Evolutionary conservation across 2,113 vertebrate genomes (phyloP).

Genomic region (Prolemur simus): DNA sequence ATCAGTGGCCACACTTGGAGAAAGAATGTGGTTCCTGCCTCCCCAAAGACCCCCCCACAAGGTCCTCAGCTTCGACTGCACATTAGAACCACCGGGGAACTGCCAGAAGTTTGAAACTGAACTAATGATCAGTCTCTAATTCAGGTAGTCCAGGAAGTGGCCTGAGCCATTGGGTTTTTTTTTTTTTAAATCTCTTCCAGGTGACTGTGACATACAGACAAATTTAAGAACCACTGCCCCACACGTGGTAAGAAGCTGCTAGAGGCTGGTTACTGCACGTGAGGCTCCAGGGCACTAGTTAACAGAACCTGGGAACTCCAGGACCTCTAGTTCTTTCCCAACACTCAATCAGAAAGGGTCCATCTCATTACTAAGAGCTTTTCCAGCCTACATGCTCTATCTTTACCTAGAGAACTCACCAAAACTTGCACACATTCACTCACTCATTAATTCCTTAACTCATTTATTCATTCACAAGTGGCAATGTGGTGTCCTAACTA

Average conservation of each 20-base stretch:
- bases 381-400: neutral
- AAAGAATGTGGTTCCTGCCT: neutral
- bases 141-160: neutral
- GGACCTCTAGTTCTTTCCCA: neutral
- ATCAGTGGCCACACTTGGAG: neutral
- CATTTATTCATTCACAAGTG: neutral
- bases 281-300: neutral
- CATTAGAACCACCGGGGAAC: neutral
- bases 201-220: neutral
- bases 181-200: neutral
- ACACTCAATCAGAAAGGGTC: neutral
- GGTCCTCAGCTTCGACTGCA: neutral
- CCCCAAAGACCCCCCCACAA: fast-evolving
- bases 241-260: neutral
- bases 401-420: neutral
- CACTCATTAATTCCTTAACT: neutral
- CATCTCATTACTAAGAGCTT: neutral
- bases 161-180: neutral
- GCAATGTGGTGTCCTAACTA: neutral
- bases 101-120: neutral
- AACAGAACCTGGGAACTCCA: neutral
- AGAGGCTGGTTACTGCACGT: too few relatives aligned
- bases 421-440: neutral
- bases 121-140: neutral
- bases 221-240: neutral